Percentiles rank a stretch among this genome's conserved stretches.
Evolutionary conservation across 2,113 vertebrate species (phyloP).

Genomic region (Beaufortia kweichowensis): DNA sequence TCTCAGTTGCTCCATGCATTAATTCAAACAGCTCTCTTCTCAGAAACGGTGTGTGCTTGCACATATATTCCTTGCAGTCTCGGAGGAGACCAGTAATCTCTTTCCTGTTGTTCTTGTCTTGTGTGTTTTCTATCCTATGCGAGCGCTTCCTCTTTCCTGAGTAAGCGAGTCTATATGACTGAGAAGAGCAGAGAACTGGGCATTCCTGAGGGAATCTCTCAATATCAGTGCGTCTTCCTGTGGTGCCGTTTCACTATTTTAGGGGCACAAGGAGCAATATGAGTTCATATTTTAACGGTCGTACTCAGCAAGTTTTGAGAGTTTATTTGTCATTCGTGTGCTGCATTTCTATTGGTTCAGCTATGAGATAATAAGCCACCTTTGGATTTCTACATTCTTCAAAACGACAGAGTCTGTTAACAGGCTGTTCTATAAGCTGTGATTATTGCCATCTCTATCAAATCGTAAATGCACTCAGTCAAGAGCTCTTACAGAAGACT

Average conservation of each 20-base stretch:
- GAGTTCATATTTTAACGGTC: background rate
- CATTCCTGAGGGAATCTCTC: constrained; percentile 1
- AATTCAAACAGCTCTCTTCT: constrained; percentile 56
- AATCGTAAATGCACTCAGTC: constrained; percentile 47
- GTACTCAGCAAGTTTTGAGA: background rate
- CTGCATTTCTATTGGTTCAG: background rate
- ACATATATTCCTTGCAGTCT: constrained; percentile 48
- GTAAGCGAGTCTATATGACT: constrained; percentile 65
- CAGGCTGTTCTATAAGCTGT: background rate
- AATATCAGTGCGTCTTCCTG: constrained; percentile 11
- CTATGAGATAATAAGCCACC: background rate
- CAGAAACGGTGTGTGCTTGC: constrained; percentile 58
- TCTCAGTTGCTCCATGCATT: constrained; percentile 45
- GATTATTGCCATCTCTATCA: constrained; percentile 45
- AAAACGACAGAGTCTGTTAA: constrained; percentile 7
- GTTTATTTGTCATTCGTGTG: background rate
- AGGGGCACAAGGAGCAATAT: constrained; percentile 4
- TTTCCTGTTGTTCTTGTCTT: constrained; percentile 64
- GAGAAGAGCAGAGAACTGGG: constrained; percentile 16
- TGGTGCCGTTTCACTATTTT: background rate
- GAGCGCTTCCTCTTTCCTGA: constrained; percentile 68
- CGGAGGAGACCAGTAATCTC: constrained; percentile 54
- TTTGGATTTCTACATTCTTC: background rate
- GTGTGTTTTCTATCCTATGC: constrained; percentile 69
- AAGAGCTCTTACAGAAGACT: constrained; percentile 43